Conservation (phyloP, 2,797 vertebrate species). For the Poecile montanus region DNA sequence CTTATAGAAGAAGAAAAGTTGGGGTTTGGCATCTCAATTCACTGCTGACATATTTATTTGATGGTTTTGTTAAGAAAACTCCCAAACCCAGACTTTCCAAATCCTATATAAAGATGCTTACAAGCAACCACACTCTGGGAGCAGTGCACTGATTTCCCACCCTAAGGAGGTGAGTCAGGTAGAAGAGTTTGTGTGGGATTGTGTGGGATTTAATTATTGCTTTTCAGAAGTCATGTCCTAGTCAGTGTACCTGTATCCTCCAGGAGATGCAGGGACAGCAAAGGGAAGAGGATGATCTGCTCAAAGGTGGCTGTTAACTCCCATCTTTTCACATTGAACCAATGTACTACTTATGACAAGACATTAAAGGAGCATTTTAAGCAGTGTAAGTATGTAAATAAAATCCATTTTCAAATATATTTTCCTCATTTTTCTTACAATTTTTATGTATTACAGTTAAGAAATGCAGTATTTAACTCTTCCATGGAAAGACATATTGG, state of each 20-base stretch:
- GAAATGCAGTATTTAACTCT: conserved; percentile 37
- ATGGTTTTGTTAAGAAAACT: conserved; percentile 49
- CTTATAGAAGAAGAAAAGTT: background rate
- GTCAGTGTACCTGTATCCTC: background rate
- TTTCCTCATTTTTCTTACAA: background rate
- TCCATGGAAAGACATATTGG: conserved; percentile 37
- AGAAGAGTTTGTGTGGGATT: background rate
- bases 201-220: background rate
- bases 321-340: background rate
- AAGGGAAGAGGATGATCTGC: background rate
- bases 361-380: conserved; percentile 42
- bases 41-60: conserved; percentile 37
- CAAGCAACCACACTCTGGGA: background rate
- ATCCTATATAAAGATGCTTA: conserved; percentile 2
- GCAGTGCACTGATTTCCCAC: conserved; percentile 25
- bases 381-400: conserved; percentile 61
- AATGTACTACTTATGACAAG: background rate
- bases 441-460: conserved; percentile 63
- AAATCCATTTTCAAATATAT: conserved; percentile 59
- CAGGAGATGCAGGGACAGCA: background rate
- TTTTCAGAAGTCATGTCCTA: background rate
- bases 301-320: background rate
- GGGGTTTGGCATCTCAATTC: background rate
- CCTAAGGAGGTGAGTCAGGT: background rate
- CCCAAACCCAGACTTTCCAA: background rate